Evolutionary conservation across 2,113 vertebrate species (phyloP).

Genomic region (Microtus oregoni): DNA sequence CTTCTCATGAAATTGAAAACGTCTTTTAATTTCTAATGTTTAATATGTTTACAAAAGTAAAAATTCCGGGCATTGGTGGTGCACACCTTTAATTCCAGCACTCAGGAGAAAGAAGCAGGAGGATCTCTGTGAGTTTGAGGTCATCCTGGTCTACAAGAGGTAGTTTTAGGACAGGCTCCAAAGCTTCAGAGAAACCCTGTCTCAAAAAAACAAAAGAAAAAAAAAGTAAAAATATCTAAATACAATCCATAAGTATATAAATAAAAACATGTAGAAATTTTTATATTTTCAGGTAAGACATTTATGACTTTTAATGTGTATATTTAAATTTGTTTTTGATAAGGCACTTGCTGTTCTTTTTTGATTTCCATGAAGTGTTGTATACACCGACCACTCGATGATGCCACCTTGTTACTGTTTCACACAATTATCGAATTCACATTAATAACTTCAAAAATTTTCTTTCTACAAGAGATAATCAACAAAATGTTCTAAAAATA

Average conservation of each 20-base stretch:
- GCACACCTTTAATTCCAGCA: too few relatives aligned
- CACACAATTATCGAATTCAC: background rate
- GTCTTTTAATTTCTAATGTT: background rate
- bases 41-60: background rate
- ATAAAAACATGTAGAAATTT: constrained; percentile 39
- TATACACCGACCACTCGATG: background rate
- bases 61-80: too few relatives aligned
- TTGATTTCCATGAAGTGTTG: background rate
- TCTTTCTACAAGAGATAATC: constrained; percentile 37
- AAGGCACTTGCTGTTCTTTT: background rate
- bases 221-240: background rate
- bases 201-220: too few relatives aligned
- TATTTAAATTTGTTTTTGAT: background rate
- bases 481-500: constrained; percentile 32
- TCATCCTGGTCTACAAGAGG: too few relatives aligned
- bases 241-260: background rate
- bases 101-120: too few relatives aligned
- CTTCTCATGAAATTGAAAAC: background rate
- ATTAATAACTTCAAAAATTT: constrained; percentile 59
- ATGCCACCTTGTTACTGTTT: background rate
- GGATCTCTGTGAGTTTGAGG: too few relatives aligned
- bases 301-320: background rate
- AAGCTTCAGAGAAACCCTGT: too few relatives aligned
- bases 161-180: too few relatives aligned
- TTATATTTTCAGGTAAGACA: background rate